phyloP scores from a whole-genome alignment of 2,797 vertebrate species.

The Acropternis orthonyx region DNA sequence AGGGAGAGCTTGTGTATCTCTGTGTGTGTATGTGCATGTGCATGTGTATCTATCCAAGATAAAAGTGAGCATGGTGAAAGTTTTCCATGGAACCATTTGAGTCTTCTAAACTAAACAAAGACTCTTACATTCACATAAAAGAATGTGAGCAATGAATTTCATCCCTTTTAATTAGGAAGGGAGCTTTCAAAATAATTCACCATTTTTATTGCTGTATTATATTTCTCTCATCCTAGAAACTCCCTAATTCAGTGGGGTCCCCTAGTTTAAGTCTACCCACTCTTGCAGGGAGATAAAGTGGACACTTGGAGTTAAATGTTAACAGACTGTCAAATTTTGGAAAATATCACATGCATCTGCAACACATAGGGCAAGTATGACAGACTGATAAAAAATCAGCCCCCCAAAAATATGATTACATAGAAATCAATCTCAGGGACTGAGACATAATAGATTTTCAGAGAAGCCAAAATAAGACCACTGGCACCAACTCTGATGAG shows the following conservation, averaged over 20 bases:
- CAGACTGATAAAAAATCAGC: neutral
- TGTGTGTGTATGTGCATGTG: accelerated
- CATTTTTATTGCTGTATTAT: neutral
- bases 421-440: neutral
- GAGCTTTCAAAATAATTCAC: neutral
- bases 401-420: neutral
- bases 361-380: neutral
- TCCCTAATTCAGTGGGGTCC: neutral
- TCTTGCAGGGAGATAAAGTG: neutral
- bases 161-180: neutral
- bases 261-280: neutral
- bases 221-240: neutral
- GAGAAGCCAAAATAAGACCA: neutral
- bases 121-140: neutral
- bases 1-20: neutral
- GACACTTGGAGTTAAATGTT: neutral
- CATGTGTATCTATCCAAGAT: neutral
- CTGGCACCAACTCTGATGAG: neutral
- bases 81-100: neutral
- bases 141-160: neutral
- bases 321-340: neutral
- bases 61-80: neutral
- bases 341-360: neutral
- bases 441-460: neutral
- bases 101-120: neutral